Evolutionary conservation across 2,113 vertebrate species (phyloP).

Genomic region (Bettongia penicillata): DNA sequence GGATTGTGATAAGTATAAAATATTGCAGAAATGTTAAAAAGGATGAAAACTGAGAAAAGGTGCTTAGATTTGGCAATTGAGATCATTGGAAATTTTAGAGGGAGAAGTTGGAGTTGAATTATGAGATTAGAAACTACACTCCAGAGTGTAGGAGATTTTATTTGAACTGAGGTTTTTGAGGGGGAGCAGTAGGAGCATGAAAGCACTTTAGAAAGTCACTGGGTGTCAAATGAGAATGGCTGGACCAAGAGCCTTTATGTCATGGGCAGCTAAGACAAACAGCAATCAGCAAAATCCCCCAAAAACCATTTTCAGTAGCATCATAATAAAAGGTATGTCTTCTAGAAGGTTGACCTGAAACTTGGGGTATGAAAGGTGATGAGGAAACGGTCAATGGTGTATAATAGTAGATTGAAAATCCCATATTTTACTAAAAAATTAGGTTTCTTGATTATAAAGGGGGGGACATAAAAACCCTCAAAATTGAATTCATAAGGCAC

Average conservation of each 20-base stretch:
- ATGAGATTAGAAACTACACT: background rate
- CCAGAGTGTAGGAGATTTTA: background rate
- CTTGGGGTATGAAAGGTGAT: background rate
- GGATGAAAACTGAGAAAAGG: background rate
- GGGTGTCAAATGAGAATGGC: background rate
- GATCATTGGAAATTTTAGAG: background rate
- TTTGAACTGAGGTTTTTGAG: background rate
- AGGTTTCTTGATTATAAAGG: background rate
- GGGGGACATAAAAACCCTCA: background rate
- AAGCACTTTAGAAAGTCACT: background rate
- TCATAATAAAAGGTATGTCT: background rate
- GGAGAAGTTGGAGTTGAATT: background rate
- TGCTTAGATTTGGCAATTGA: background rate
- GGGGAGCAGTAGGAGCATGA: background rate
- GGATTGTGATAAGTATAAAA: background rate
- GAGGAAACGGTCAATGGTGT: fast-evolving
- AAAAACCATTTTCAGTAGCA: background rate
- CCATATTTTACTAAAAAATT: background rate
- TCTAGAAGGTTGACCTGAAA: background rate
- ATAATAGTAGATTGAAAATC: background rate
- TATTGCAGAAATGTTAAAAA: background rate
- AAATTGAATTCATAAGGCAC: background rate
- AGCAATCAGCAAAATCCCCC: background rate
- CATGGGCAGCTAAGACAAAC: background rate
- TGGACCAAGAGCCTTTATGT: background rate